Conservation (phyloP, 2,888 invertebrate genomes). For the Conus canariensis region DNA sequence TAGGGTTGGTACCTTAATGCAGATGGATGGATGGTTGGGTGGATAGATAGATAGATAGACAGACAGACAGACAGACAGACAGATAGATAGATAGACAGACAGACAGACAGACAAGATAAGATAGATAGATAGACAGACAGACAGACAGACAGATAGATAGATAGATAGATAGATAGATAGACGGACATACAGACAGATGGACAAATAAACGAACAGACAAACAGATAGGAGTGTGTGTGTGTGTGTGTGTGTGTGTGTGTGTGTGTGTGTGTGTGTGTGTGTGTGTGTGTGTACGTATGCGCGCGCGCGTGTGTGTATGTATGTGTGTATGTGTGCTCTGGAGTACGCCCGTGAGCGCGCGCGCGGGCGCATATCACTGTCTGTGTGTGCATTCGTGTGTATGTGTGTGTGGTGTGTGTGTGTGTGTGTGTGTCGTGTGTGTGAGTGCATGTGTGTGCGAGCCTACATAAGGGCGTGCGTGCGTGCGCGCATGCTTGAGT, state of each 20-base stretch:
- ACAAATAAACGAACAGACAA: too few relatives aligned
- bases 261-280: background rate
- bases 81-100: too few relatives aligned
- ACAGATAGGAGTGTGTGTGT: too few relatives aligned
- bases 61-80: too few relatives aligned
- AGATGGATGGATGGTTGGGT: too few relatives aligned
- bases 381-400: background rate
- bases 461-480: background rate
- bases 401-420: conserved; percentile 4
- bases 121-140: too few relatives aligned
- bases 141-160: too few relatives aligned
- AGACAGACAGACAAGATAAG: too few relatives aligned
- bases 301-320: background rate
- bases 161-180: too few relatives aligned
- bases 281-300: background rate
- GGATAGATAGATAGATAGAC: too few relatives aligned
- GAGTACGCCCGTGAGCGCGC: background rate
- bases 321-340: background rate
- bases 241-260: background rate
- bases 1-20: too few relatives aligned
- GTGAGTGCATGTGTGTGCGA: background rate
- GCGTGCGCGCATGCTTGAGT: background rate
- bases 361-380: background rate
- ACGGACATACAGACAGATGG: too few relatives aligned
- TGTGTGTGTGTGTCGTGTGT: background rate